Base-by-base conservation (phyloP, 2,888 invertebrate species). In the Microctonus brassicae region DNA sequence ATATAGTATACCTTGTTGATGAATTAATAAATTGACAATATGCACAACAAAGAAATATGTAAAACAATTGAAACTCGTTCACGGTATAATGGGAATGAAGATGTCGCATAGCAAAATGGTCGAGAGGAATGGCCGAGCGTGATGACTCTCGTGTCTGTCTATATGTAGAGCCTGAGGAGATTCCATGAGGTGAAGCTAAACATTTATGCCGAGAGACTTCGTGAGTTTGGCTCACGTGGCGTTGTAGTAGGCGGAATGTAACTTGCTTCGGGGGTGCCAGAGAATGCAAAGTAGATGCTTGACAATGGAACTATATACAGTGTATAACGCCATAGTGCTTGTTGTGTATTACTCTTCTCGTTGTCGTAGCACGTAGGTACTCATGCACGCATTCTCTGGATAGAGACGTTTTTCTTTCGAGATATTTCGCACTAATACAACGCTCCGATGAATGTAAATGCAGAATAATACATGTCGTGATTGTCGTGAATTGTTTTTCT, bases 201-300 rank as follows among this genome's bases (percentile, higher is more conserved):
- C 57, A 62, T 65, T 26, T 68, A 68, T 58, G 53, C 55, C 47
- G n/a, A n/a, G 47, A 58, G 64, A 70, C 52, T 29, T 34, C 57
- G 55, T 57, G 74, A 68, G 68, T 72, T 70, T 72, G 47, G 73
- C 72, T 42, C 60, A 34, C 57, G 67, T 17, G 42, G 33, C 63
- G 66, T 29, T 33, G n/a, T 62, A 69, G 76, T 73, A 75, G 63
- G 70, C 71, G 73, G 72, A 77, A 77, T 76, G 73, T 67, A 69
- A 72, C 60, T 68, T 58, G 17, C 33, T 22, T 42, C 47, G 69
- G 63, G 70, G 72, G 72, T 72, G 61, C 70, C 55, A 65, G 72
- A 61, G 70, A 75, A 77, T 77, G 77, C 77, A 77, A 77, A 77
- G 73, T 76, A 70, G 76, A 69, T 55, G 71, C 69, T 69, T 75